A percentile compares a stretch with the other conserved stretches of the same genome.
Conservation (phyloP, 2,113 vertebrate genomes). For the Embiotoca jacksoni region DNA sequence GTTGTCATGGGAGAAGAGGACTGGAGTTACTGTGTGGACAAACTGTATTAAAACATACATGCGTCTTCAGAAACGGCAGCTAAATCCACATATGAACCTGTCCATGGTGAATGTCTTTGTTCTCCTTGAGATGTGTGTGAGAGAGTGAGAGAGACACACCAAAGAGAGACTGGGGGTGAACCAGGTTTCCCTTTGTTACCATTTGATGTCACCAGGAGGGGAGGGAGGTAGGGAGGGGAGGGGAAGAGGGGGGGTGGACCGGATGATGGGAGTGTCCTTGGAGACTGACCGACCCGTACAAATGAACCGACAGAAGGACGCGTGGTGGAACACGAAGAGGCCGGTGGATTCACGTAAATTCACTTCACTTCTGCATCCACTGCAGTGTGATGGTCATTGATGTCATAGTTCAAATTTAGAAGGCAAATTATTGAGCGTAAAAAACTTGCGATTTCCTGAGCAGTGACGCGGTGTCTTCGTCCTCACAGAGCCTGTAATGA, state of each 20-base stretch:
- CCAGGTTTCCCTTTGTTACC: constrained; percentile 62
- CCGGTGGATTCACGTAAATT: neutral
- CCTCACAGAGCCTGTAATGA: constrained; percentile 31
- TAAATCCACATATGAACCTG: constrained; percentile 1
- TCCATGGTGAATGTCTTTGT: constrained; percentile 30
- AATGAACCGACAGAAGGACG: constrained; percentile 30
- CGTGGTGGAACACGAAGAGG: neutral
- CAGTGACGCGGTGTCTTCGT: neutral
- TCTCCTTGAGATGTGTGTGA: constrained; percentile 33
- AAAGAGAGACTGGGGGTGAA: constrained; percentile 26
- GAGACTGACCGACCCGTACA: constrained; percentile 48
- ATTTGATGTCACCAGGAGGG: constrained; percentile 46
- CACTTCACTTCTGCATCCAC: too few relatives aligned
- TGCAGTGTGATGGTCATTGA: neutral
- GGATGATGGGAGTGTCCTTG: constrained; percentile 52
- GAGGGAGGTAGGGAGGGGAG: constrained; percentile 16
- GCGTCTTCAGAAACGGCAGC: neutral
- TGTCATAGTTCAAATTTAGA: neutral
- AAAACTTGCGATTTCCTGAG: constrained; percentile 42
- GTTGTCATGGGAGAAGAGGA: neutral
- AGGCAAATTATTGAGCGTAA: constrained; percentile 25
- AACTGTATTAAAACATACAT: neutral
- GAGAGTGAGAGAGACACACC: constrained; percentile 15
- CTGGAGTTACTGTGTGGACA: neutral
- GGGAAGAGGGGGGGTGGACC: constrained; percentile 21